Evolutionary conservation across 1,140 invertebrate genomes (phyloP).

Genomic region (Pseudoatta argentina): DNA sequence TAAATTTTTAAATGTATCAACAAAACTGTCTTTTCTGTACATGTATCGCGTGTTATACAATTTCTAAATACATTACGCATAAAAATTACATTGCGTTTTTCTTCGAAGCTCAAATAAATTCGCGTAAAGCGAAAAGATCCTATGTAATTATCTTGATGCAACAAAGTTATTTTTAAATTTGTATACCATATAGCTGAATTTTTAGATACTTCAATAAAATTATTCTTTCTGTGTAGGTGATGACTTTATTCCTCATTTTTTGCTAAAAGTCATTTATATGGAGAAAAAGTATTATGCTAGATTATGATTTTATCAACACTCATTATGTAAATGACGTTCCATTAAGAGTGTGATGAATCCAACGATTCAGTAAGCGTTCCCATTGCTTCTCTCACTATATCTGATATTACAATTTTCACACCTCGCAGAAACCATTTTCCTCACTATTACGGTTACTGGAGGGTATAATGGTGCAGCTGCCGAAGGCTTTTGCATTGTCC

Average conservation of each 20-base stretch:
- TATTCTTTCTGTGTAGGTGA: no score
- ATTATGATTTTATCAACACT: neutral
- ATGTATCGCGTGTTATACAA: no score
- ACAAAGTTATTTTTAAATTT: no score
- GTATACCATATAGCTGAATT: no score
- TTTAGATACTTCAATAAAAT: no score
- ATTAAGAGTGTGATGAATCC: conserved; percentile 2
- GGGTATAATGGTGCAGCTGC: neutral
- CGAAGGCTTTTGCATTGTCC: conserved; percentile 40
- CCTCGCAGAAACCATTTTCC: conserved; percentile 10
- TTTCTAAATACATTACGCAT: no score
- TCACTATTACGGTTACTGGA: conserved; percentile 9
- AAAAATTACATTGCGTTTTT: no score
- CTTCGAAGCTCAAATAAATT: no score
- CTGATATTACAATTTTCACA: conserved; percentile 36
- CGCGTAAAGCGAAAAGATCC: no score
- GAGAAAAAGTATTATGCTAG: neutral
- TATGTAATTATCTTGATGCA: no score
- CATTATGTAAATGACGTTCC: conserved; percentile 46
- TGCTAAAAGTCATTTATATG: neutral
- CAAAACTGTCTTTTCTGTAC: no score
- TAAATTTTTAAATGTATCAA: no score
- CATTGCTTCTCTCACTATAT: neutral
- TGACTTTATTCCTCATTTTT: conserved; percentile 7
- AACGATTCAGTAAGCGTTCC: conserved; percentile 21